Conservation (phyloP, 2,113 vertebrate genomes). For the Hippocampus zosterae region DNA sequence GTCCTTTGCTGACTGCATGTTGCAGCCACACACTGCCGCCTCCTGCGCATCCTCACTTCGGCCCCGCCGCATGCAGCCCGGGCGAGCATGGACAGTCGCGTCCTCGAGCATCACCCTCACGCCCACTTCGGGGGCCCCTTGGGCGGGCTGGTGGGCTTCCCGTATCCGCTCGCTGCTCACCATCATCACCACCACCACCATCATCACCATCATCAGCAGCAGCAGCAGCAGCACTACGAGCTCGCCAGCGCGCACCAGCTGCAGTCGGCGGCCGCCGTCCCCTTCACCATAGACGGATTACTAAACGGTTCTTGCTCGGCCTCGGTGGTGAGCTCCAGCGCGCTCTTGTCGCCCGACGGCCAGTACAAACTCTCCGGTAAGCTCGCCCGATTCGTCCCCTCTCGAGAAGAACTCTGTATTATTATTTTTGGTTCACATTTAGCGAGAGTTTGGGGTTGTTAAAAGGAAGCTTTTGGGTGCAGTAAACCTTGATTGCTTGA, state of each 20-base stretch:
- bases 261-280: slow-evolving; percentile 80
- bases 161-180: slow-evolving; percentile 83
- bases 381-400: slow-evolving; percentile 3
- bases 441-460: neutral
- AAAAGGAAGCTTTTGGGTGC: neutral
- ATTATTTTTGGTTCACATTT: too few relatives aligned
- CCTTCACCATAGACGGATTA: slow-evolving; percentile 98
- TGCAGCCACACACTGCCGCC: slow-evolving; percentile 56
- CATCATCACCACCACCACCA: slow-evolving; percentile 69
- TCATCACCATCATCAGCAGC: slow-evolving; percentile 28
- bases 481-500: too few relatives aligned
- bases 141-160: slow-evolving; percentile 91
- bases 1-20: slow-evolving; percentile 63
- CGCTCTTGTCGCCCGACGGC: slow-evolving; percentile 81
- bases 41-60: slow-evolving; percentile 60
- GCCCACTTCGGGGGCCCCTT: slow-evolving; percentile 91
- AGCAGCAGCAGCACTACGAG: slow-evolving; percentile 82
- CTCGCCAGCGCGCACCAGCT: slow-evolving; percentile 88
- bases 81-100: slow-evolving; percentile 93
- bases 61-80: slow-evolving; percentile 66
- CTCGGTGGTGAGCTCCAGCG: slow-evolving; percentile 82
- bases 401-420: neutral
- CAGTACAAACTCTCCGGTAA: slow-evolving; percentile 93
- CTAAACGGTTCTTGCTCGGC: slow-evolving; percentile 89
- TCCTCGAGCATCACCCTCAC: slow-evolving; percentile 95